phyloP scores from a whole-genome alignment of 64 coral and sea anemone genomes.

The Acropora yongei region DNA sequence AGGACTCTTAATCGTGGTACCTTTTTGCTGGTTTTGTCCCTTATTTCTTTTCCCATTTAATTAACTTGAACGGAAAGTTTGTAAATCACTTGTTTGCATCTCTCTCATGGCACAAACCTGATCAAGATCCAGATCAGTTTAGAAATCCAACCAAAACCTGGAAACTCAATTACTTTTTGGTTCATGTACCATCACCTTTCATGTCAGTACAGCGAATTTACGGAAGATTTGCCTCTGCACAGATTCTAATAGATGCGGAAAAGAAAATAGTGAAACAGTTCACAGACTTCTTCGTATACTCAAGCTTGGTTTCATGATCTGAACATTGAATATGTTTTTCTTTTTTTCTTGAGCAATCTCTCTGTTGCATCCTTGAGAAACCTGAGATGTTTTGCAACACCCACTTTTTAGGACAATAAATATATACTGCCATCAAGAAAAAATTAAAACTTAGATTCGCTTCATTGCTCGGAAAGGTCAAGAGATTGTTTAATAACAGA shows the following conservation, averaged over 20 bases:
- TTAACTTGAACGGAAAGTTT: conserved; percentile 20
- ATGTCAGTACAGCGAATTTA: conserved; percentile 18
- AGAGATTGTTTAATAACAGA: too few relatives aligned
- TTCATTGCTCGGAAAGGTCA: too few relatives aligned
- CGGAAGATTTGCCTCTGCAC: conserved; percentile 17
- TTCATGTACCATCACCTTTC: background rate
- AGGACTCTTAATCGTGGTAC: background rate
- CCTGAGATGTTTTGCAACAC: too few relatives aligned
- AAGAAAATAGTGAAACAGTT: too few relatives aligned
- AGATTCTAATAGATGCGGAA: background rate
- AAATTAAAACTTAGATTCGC: too few relatives aligned
- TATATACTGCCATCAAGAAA: too few relatives aligned
- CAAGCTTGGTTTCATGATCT: too few relatives aligned
- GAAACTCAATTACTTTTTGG: conserved; percentile 21
- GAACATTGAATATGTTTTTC: too few relatives aligned
- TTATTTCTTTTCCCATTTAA: conserved; percentile 29
- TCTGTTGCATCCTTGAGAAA: too few relatives aligned
- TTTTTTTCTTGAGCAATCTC: too few relatives aligned
- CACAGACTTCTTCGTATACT: too few relatives aligned
- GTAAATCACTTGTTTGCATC: conserved; percentile 14
- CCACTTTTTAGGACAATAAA: too few relatives aligned
- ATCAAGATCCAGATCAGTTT: conserved; percentile 25
- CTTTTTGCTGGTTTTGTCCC: conserved; percentile 1
- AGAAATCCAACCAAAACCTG: conserved; percentile 39
- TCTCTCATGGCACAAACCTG: conserved; percentile 26